A percentile compares a stretch with the other conserved stretches of the same genome.
Evolutionary conservation across 2,113 vertebrate genomes (phyloP).

Genomic region (Apeltes quadracus): DNA sequence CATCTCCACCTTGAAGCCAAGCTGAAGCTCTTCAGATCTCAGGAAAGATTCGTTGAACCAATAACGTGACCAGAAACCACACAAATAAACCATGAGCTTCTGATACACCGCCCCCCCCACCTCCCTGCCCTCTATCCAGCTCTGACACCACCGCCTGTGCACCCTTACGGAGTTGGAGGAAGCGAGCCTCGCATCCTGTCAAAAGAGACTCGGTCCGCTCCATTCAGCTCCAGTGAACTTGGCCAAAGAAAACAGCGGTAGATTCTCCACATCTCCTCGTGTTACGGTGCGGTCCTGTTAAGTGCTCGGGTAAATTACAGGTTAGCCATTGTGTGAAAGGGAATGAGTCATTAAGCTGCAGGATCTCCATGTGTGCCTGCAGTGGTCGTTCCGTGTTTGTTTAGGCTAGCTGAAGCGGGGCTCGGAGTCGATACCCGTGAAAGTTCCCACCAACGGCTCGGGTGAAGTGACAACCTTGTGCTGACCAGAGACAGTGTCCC

Average conservation of each 20-base stretch:
- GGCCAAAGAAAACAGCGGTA: slow-evolving; percentile 71
- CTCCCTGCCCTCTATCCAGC: neutral
- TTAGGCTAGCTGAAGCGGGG: slow-evolving; percentile 22
- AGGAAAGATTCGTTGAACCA: slow-evolving; percentile 2
- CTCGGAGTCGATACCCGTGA: slow-evolving; percentile 1
- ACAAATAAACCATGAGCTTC: slow-evolving; percentile 8
- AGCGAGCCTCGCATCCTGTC: slow-evolving; percentile 63
- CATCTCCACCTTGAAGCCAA: neutral
- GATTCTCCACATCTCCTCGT: slow-evolving; percentile 58
- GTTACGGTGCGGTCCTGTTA: slow-evolving; percentile 58
- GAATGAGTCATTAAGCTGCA: slow-evolving; percentile 46
- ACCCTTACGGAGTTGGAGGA: slow-evolving; percentile 46
- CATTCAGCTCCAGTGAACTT: slow-evolving; percentile 75
- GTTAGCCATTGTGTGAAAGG: slow-evolving; percentile 47
- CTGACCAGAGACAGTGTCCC: neutral
- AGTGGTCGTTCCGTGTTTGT: slow-evolving; percentile 42
- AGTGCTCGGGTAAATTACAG: slow-evolving; percentile 60
- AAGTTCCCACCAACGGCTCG: slow-evolving; percentile 16
- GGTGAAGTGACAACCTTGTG: neutral
- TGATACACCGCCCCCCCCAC: slow-evolving; percentile 50
- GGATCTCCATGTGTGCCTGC: slow-evolving; percentile 44
- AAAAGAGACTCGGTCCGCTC: slow-evolving; percentile 60
- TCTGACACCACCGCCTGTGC: neutral
- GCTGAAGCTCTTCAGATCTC: neutral
- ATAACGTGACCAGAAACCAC: neutral